Evolutionary conservation across 2,113 vertebrate species (phyloP).

Genomic region (Cyprinodon brontotheroides): DNA sequence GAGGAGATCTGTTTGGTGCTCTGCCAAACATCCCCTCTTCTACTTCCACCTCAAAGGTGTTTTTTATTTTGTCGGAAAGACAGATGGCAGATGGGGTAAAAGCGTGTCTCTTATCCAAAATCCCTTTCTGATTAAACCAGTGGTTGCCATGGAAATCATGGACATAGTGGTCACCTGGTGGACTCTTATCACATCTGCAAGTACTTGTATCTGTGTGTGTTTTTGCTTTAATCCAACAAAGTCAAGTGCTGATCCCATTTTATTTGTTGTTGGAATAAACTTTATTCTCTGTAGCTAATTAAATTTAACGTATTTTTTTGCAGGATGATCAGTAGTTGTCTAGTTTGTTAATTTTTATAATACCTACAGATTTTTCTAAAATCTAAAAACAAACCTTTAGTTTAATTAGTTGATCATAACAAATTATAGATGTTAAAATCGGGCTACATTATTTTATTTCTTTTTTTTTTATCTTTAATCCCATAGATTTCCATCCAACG

Average conservation of each 20-base stretch:
- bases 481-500: not conserved
- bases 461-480: not conserved
- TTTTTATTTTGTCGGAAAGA: conserved; percentile 45
- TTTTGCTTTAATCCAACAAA: not conserved
- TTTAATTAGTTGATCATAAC: not conserved
- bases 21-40: conserved; percentile 40
- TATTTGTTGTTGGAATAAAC: not conserved
- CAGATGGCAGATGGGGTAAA: conserved; percentile 76
- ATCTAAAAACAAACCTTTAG: not conserved
- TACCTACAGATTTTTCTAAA: not conserved
- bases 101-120: conserved; percentile 60
- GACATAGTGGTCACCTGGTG: conserved; percentile 25
- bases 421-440: not conserved
- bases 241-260: not conserved
- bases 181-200: conserved; percentile 32
- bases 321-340: not conserved
- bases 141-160: conserved; percentile 74
- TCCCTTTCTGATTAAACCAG: conserved; percentile 48
- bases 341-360: not conserved
- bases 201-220: not conserved
- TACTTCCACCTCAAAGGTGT: conserved; percentile 57
- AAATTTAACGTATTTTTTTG: not conserved
- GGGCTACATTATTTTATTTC: not conserved
- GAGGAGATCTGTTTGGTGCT: conserved; percentile 67
- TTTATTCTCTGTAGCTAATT: not conserved